Conservation (phyloP, 2,113 vertebrate genomes). For the Proteles cristata region DNA sequence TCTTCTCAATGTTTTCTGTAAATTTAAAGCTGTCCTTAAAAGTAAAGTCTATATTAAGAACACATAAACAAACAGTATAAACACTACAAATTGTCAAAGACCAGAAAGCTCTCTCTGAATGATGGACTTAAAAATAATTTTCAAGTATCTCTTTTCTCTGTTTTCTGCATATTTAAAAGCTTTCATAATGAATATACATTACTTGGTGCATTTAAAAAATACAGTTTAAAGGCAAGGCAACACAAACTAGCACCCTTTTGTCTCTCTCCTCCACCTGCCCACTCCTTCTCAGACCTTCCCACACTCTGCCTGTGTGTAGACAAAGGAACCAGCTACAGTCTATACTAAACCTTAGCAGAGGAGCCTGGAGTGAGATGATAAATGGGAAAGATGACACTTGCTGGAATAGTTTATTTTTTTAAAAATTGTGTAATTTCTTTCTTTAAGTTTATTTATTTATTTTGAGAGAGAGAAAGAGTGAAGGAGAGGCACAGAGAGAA, state of each 20-base stretch:
- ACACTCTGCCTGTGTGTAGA: background rate
- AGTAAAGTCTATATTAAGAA: background rate
- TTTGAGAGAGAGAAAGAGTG: too few relatives aligned
- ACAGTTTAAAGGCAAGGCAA: background rate
- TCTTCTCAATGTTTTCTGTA: background rate
- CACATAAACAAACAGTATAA: background rate
- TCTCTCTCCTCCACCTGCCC: background rate
- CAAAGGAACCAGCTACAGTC: too few relatives aligned
- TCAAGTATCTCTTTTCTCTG: background rate
- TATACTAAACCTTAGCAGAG: background rate
- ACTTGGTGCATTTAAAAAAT: background rate
- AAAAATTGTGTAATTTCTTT: background rate
- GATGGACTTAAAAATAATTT: background rate
- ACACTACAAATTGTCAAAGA: background rate
- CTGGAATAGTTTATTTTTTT: background rate
- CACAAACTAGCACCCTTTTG: background rate
- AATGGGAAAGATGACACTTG: background rate
- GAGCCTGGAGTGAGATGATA: background rate
- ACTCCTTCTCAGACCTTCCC: accelerated
- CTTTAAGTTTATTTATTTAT: too few relatives aligned
- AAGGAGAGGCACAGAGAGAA: too few relatives aligned
- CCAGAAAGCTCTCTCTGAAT: background rate
- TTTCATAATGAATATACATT: background rate
- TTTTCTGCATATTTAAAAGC: background rate
- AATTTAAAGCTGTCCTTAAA: background rate